Evolutionary conservation across 2,888 invertebrate species (phyloP), one percentile per base, ranked within the genome.

Genomic region (Drosophila prostipennis): DNA sequence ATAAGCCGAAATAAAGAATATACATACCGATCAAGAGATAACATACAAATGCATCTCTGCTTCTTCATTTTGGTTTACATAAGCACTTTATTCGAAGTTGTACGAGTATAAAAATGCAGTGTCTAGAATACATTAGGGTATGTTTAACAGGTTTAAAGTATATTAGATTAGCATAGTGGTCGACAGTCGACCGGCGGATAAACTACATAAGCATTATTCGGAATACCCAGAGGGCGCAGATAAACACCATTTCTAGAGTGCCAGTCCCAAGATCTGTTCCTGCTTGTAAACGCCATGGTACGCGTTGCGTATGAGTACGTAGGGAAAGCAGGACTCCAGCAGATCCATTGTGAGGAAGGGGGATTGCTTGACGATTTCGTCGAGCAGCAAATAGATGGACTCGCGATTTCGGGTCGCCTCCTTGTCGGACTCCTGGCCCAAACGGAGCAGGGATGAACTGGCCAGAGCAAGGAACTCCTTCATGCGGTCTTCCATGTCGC

Each of bases 261-360:
- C 88, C 45, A 85, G 60, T n/a, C 85, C 85, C 57, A 85, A 57
- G 36, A 90, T 90, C 64, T 96, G 96, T 91, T 97, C 97, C 87
- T 96, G 95, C 91, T 98, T 97, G 92, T 98, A 97, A 72, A 98
- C 98, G 86, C 97, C 97, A 91, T 99, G 98, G 93, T 98, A 99
- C 86, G 99, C 98, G 91, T 99, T 99, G 67, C 99, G 95, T 88
- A 99, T 97, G 55, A 99, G 94, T 23, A 98, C 98, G 91, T 99
- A 99, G 0, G 99, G 99, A 92, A 99, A 99, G 92, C 99, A 99
- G 11, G 98, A 98, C 92, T 99, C 99, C 78, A 99, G 93, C 76
- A 99, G 94, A 93, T 99, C 99, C 98, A 99, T 99, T 1, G 99
- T 99, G 26, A 99, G 94, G 93, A 98, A 99, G 13, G 99, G 98